Evolutionary conservation across 2,797 vertebrate species (phyloP).

Genomic region (Macroramphosus scolopax): DNA sequence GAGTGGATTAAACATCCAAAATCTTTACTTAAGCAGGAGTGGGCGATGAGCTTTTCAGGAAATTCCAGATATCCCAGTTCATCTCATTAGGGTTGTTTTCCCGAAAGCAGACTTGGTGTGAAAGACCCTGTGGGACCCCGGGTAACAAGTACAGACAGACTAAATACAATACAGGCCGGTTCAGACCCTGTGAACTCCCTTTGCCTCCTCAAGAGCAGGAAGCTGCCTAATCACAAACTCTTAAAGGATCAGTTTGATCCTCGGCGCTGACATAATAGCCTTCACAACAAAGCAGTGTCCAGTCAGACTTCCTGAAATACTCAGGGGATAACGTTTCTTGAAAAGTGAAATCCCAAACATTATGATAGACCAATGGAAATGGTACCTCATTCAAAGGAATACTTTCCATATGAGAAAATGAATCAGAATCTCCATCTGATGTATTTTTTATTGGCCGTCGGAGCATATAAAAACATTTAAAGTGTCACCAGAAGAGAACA

Average conservation of each 20-base stretch:
- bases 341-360: not conserved
- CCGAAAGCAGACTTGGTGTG: too few species aligned
- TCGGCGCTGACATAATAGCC: not conserved
- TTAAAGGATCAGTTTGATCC: constrained; percentile 5
- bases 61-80: too few species aligned
- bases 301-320: not conserved
- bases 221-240: constrained; percentile 18
- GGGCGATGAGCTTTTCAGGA: too few species aligned
- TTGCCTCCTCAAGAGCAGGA: constrained; percentile 5
- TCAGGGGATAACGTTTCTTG: not conserved
- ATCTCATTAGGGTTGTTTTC: too few species aligned
- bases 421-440: not conserved
- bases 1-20: too few species aligned
- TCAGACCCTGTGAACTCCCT: not conserved
- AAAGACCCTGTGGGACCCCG: too few species aligned
- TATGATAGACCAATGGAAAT: not conserved
- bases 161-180: constrained; percentile 20
- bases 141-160: too few species aligned
- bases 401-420: not conserved
- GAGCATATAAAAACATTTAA: too few species aligned
- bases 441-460: not conserved
- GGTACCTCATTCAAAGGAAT: not conserved
- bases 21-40: too few species aligned
- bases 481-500: too few species aligned
- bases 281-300: not conserved